These are phyloP conservation scores for Furcula furcula DNA, from an alignment of 2,888 invertebrate genomes.

Conservation along the genomic window DNA sequence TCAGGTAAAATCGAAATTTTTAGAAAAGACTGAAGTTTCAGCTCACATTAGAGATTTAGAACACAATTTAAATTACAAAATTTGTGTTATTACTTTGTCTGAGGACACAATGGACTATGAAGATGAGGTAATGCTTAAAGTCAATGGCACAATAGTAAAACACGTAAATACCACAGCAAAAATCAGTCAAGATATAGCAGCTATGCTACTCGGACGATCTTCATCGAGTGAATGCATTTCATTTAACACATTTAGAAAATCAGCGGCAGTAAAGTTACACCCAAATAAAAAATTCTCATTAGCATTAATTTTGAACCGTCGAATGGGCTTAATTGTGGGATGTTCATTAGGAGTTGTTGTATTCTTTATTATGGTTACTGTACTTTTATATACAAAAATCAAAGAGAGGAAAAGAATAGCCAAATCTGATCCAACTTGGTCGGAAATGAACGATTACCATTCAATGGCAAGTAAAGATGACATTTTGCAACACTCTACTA, in stretches of 20 bases:
- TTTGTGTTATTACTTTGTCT: constrained; percentile 63
- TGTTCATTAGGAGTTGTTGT: constrained; percentile 71
- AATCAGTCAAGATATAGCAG: constrained; percentile 60
- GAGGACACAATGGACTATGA: constrained; percentile 54
- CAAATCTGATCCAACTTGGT: constrained; percentile 70
- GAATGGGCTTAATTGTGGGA: constrained; percentile 73
- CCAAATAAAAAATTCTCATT: constrained; percentile 55
- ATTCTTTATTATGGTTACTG: constrained; percentile 72
- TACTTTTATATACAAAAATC: constrained; percentile 71
- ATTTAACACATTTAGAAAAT: constrained; percentile 66
- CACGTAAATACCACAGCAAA: constrained; percentile 49
- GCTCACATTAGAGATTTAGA: constrained; percentile 57
- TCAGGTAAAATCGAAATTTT: constrained; percentile 65
- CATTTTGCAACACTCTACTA: constrained; percentile 65
- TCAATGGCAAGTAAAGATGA: constrained; percentile 75
- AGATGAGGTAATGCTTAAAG: constrained; percentile 35
- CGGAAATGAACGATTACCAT: constrained; percentile 75
- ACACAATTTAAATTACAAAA: constrained; percentile 61
- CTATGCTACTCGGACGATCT: constrained; percentile 59
- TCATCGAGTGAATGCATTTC: constrained; percentile 72
- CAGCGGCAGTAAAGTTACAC: constrained; percentile 45
- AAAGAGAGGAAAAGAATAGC: constrained; percentile 74
- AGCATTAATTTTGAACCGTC: constrained; percentile 59
- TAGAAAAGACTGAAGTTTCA: constrained; percentile 64
- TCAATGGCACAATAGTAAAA: constrained; percentile 46